These are phyloP conservation scores for Trematomus bernacchii DNA, from an alignment of 2,797 vertebrate species.

Conservation along the genomic window DNA sequence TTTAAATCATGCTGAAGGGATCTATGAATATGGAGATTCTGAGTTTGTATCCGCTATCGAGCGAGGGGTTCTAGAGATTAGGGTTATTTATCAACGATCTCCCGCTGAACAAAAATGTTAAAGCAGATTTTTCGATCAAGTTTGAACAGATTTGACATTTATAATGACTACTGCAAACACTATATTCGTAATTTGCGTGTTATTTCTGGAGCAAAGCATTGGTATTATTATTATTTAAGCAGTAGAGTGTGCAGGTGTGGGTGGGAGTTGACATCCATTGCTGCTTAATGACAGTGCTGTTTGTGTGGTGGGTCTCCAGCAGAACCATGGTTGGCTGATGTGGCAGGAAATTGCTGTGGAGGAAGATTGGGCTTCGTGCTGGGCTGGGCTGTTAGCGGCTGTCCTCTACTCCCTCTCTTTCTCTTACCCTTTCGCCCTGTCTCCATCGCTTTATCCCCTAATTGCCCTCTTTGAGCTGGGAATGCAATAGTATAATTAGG, in stretches of 20 bases:
- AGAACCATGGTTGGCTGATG: slow-evolving; percentile 73
- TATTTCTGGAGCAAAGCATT: slow-evolving; percentile 56
- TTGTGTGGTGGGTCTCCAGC: slow-evolving; percentile 73
- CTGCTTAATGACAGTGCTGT: slow-evolving; percentile 83
- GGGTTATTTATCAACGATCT: slow-evolving; percentile 10
- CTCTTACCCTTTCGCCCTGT: slow-evolving; percentile 65
- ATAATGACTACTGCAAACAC: slow-evolving; percentile 25
- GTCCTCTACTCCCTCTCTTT: slow-evolving; percentile 52
- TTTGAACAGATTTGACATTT: slow-evolving; percentile 30
- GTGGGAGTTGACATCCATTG: slow-evolving; percentile 79
- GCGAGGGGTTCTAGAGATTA: slow-evolving; percentile 36
- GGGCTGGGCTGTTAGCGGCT: slow-evolving; percentile 72
- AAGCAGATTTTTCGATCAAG: slow-evolving; percentile 31
- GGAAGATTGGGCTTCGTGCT: slow-evolving; percentile 82
- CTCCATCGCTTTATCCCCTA: slow-evolving; percentile 72
- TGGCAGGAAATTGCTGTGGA: slow-evolving; percentile 85
- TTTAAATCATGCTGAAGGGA: slow-evolving; percentile 57
- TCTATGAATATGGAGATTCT: slow-evolving; percentile 65
- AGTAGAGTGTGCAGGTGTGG: slow-evolving; percentile 78
- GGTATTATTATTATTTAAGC: slow-evolving; percentile 44
- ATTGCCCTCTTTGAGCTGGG: slow-evolving; percentile 81
- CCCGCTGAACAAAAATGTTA: background rate
- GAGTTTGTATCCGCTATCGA: slow-evolving; percentile 43
- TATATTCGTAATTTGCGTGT: slow-evolving; percentile 60
- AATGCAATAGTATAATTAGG: slow-evolving; percentile 85